Base-by-base conservation (phyloP, 2,113 vertebrate species). In the Ranitomeya imitator region DNA sequence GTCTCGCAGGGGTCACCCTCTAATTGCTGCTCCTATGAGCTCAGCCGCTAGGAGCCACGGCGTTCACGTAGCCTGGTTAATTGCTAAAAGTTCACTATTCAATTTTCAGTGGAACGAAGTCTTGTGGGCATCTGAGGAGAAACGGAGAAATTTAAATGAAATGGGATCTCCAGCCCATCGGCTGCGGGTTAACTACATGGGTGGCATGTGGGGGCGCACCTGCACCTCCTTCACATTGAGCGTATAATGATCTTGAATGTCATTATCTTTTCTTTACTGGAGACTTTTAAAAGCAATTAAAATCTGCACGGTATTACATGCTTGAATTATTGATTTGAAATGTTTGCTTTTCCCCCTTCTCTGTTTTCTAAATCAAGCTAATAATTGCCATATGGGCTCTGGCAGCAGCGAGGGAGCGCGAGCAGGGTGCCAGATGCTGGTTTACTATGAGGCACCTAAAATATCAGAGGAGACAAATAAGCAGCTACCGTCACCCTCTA, bases 11-110 rank as follows among this genome's bases (percentile, higher is more conserved):
- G 87, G 87, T 89, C 87, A 79, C 55, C 67, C 26, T 76, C 71
- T 89, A 89, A 89, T 89, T 89, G 81, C 79, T 85, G 87, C 82
- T 76, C 80, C 80, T 85, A 79, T 85, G 87, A 69, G 87, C 82
- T 89, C 82, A 85, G 81, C 82, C 79, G 71, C 52, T 78, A n/a
- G 61, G 15, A 79, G 60, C 55, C 13, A 89, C 52, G 45, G 31
- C 52, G 16, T 67, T 63, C 59, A 51, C 15, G 26, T 79, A 52
- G 37, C 37, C 21, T 13, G 54, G 65, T 21, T 82, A 65, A 45
- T 84, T 78, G 67, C 31, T 51, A 67, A 63, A 76, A 16, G 45
- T 87, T 52, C n/a, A 71, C 80, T 79, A 67, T 79, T 87, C 86
- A 57, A 57, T 87, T 52, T 37, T 57, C 63, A 55, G 45, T 26